Evolutionary conservation across 2,888 invertebrate genomes (phyloP), one percentile per base, ranked within the genome.

Genomic region (Cheilosia vulpina): DNA sequence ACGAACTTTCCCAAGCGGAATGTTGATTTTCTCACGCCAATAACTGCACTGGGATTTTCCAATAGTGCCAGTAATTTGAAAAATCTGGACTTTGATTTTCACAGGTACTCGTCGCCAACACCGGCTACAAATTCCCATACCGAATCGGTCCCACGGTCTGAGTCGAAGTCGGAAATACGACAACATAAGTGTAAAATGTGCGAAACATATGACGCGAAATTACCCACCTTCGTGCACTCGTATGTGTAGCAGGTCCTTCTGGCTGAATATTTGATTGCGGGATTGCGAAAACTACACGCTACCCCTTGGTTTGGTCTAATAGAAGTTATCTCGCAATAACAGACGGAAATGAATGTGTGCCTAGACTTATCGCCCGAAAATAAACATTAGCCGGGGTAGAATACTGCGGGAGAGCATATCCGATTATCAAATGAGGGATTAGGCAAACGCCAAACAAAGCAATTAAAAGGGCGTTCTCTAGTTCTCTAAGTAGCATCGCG

Each of bases 161-260:
- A 47, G 24, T 62, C 21, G 50, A 78, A 63, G 60, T 71, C 66
- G 88, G 88, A 90, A 90, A 90, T 89, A 87, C 89, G 88, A 89
- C 84, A 38, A 1, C 91, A 91, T 89, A 91, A 89, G 90, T 88
- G 89, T 88, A 88, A 89, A 91, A 91, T 91, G 90, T 91, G 91
- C 89, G 76, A 87, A 90, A 89, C 91, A 91, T 90, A 90, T 91
- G 92, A 90, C 89, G 88, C 82, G 87, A 88, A 88, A 87, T 88
- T 87, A 78, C 87, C 76, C 83, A 68, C 65, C 75, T 71, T 50
- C 81, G 52, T 65, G 31, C 31, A 31, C 31, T 31, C 31, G 31
- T 53, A 38, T 38, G 38, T 38, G 38, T 38, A 38, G 38, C 66
- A 71, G 69, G 57, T 78, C 58, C 24, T 55, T 13, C 82, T 87